Evolutionary conservation across 2,888 invertebrate genomes (phyloP).

Genomic region (Opisthograptis luteolata): DNA sequence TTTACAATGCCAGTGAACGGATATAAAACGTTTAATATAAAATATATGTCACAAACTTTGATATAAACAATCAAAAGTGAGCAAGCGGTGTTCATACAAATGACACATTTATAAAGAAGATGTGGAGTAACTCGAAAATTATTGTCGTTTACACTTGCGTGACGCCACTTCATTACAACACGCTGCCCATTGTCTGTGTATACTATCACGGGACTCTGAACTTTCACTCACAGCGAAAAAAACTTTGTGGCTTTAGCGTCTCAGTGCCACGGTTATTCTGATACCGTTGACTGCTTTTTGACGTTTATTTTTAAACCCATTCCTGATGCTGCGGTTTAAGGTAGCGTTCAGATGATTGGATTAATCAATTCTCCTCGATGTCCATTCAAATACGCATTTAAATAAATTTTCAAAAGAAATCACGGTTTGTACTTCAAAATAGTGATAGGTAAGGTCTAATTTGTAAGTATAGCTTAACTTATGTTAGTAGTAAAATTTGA

Average conservation of each 20-base stretch:
- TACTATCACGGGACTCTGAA: constrained; percentile 37
- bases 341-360: constrained; percentile 20
- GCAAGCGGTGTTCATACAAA: constrained; percentile 4
- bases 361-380: no score
- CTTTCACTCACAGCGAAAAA: constrained; percentile 66
- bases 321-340: constrained; percentile 42
- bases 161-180: constrained; percentile 45
- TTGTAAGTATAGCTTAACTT: no score
- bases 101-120: constrained; percentile 17
- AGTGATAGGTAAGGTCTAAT: no score
- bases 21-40: no score
- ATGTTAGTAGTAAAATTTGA: no score
- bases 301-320: constrained; percentile 26
- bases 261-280: constrained; percentile 49
- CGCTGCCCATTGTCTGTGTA: constrained; percentile 47
- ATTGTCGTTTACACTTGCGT: constrained; percentile 37
- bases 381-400: no score
- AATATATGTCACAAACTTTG: no score
- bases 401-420: no score
- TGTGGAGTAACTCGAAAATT: constrained; percentile 43
- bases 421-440: no score
- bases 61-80: no score
- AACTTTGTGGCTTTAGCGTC: constrained; percentile 48
- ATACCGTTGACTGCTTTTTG: constrained; percentile 60
- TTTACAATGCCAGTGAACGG: no score